Conservation (phyloP, 2,113 vertebrate species). For the Rhea americana region DNA sequence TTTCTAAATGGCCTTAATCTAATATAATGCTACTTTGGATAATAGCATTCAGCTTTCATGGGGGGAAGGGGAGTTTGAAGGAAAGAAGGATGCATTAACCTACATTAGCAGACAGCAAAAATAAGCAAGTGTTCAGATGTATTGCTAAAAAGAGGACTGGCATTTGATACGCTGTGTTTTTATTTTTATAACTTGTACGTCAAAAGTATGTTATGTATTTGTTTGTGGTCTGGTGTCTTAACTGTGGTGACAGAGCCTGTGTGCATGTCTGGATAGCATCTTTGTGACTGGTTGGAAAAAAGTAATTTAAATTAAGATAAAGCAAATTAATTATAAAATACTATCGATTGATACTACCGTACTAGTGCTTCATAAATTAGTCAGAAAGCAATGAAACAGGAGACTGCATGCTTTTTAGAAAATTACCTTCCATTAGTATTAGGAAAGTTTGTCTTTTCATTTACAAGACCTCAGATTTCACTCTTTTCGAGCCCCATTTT, state of each 20-base stretch:
- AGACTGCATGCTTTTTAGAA: not conserved
- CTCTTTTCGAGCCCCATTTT: not conserved
- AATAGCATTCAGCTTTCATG: not conserved
- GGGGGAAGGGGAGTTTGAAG: not conserved
- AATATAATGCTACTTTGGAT: constrained; percentile 42
- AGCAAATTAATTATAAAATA: not conserved
- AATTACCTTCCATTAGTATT: not conserved
- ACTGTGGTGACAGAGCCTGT: not conserved
- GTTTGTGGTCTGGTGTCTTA: not conserved
- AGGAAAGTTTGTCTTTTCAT: not conserved
- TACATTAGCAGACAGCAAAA: constrained; percentile 19
- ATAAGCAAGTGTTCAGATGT: not conserved
- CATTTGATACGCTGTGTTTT: not conserved
- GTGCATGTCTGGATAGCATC: not conserved
- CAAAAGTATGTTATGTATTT: not conserved
- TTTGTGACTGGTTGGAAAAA: not conserved
- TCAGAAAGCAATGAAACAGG: not conserved
- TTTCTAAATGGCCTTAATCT: constrained; percentile 35
- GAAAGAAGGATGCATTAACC: constrained; percentile 35
- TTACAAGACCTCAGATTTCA: not conserved
- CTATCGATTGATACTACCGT: not conserved
- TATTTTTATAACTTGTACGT: not conserved
- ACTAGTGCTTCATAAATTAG: not conserved
- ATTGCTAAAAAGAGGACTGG: not conserved
- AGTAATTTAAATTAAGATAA: not conserved